Evolutionary conservation across 2,888 invertebrate species (phyloP).

Genomic region (Drosophila merina): DNA sequence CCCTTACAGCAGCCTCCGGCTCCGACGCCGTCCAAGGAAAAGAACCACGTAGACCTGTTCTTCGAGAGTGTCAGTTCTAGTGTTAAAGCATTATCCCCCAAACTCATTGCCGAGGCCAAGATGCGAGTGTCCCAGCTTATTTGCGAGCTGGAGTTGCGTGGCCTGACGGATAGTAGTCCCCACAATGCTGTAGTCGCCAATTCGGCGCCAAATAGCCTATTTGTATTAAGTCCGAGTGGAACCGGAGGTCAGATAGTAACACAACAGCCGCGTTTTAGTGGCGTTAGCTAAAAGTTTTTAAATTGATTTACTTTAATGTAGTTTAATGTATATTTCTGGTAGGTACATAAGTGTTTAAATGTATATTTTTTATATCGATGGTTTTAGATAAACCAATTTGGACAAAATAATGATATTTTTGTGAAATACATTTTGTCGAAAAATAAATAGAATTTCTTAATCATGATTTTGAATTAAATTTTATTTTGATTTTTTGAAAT

Average conservation of each 20-base stretch:
- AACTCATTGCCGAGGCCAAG: conserved; percentile 70
- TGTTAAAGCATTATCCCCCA: conserved; percentile 70
- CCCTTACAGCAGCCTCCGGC: conserved; percentile 34
- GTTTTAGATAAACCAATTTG: not conserved
- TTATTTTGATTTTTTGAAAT: not conserved
- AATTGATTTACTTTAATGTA: not conserved
- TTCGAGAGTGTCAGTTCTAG: conserved; percentile 75
- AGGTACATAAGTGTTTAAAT: not conserved
- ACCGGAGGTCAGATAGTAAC: not conserved
- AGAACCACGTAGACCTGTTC: conserved; percentile 77
- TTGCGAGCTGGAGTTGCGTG: conserved; percentile 68
- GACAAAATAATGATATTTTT: not conserved
- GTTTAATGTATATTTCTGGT: not conserved
- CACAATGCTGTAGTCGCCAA: conserved; percentile 29
- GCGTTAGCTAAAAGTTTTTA: conserved; percentile 4
- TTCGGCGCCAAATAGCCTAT: conserved; percentile 2
- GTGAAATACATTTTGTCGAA: not conserved
- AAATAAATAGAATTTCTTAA: not conserved
- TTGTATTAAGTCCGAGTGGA: conserved; percentile 1
- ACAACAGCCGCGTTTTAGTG: conserved; percentile 8
- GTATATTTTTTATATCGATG: not conserved
- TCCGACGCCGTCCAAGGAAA: conserved; percentile 58
- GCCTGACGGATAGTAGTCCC: conserved; percentile 48
- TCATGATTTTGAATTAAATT: not conserved
- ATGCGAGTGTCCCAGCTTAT: conserved; percentile 74